Evolutionary conservation across 2,113 vertebrate species (phyloP).

Genomic region (Pycnonotus jocosus): DNA sequence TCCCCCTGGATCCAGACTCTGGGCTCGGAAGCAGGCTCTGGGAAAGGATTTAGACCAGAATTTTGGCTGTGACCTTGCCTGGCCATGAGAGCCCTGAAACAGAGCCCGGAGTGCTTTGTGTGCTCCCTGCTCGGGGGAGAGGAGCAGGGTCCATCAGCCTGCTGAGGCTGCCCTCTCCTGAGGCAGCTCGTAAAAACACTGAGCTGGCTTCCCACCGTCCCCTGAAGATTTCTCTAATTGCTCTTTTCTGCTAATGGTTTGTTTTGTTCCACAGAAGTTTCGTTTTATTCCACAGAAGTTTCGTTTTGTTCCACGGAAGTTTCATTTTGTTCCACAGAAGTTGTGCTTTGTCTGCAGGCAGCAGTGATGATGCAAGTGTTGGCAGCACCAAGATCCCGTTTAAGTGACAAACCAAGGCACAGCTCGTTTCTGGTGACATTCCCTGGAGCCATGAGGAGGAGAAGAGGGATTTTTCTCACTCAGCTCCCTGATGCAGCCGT

Average conservation of each 20-base stretch:
- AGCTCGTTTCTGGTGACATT: background rate
- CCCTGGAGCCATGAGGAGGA: background rate
- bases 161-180: background rate
- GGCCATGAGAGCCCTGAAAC: background rate
- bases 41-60: background rate
- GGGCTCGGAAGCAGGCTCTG: background rate
- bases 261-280: background rate
- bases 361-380: background rate
- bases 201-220: rapidly evolving
- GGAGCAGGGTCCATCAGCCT: background rate
- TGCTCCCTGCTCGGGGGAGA: rapidly evolving
- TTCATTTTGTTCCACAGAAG: background rate
- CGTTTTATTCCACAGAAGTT: no score
- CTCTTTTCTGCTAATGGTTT: background rate
- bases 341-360: background rate
- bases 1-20: background rate
- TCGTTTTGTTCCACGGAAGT: background rate
- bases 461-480: background rate
- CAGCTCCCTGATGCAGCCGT: rapidly evolving
- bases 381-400: background rate
- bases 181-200: background rate
- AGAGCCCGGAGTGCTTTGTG: background rate
- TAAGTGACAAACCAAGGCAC: background rate
- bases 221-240: background rate
- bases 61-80: background rate